Evolutionary conservation across 2,113 vertebrate species (phyloP).

Genomic region (Alligator sinensis): DNA sequence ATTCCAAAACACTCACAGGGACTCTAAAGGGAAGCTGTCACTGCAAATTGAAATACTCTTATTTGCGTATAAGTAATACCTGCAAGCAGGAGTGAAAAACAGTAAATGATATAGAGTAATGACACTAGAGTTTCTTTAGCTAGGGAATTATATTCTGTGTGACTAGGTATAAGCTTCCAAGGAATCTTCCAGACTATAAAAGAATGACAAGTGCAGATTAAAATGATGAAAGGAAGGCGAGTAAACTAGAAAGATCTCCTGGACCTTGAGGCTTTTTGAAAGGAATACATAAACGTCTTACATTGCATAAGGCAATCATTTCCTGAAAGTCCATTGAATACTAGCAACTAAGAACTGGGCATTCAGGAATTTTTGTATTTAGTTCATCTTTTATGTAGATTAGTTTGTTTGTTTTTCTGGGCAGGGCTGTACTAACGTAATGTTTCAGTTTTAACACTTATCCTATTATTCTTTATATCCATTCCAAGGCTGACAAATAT

Average conservation of each 20-base stretch:
- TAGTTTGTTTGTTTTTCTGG: neutral
- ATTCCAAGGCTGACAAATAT: neutral
- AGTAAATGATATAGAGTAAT: neutral
- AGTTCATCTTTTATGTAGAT: neutral
- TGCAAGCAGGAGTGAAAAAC: neutral
- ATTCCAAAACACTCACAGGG: neutral
- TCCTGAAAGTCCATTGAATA: neutral
- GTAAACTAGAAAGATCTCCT: neutral
- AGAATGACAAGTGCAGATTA: neutral
- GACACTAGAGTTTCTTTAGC: neutral
- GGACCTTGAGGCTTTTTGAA: accelerated
- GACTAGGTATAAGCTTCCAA: neutral
- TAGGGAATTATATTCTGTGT: neutral
- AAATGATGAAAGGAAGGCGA: neutral
- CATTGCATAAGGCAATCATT: neutral
- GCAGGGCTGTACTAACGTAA: neutral
- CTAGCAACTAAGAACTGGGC: neutral
- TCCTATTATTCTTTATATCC: neutral
- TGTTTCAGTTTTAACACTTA: neutral
- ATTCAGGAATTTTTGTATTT: neutral
- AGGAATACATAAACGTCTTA: accelerated
- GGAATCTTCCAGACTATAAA: neutral
- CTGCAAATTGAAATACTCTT: neutral
- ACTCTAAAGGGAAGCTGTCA: neutral
- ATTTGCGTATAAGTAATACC: neutral